These are phyloP conservation scores for Notospermus geniculatus DNA, from an alignment of 1,140 invertebrate species.

Conservation along the genomic window DNA sequence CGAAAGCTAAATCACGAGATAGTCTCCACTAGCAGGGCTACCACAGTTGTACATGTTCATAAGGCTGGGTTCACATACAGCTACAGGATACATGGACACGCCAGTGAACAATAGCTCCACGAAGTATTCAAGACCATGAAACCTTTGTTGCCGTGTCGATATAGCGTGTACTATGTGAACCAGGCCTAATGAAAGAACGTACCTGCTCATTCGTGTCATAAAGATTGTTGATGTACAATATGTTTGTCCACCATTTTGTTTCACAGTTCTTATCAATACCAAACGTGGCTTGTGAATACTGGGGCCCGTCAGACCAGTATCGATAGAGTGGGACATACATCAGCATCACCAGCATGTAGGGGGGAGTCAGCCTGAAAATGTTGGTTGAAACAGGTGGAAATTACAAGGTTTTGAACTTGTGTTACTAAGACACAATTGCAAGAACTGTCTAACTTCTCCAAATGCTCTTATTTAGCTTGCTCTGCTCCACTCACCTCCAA, in stretches of 20 bases:
- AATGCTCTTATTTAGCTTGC: background rate
- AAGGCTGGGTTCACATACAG: too few species aligned
- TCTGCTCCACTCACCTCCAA: conserved; percentile 15
- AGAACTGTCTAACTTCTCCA: background rate
- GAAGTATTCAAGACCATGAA: too few species aligned
- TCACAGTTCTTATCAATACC: conserved; percentile 4
- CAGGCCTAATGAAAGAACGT: background rate
- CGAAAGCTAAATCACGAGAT: too few species aligned
- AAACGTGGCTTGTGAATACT: conserved; percentile 8
- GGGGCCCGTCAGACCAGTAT: conserved; percentile 63
- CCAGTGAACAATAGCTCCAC: too few species aligned
- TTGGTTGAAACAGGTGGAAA: conserved; percentile 2
- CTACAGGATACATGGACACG: too few species aligned
- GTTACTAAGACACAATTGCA: background rate
- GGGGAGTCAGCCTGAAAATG: conserved; percentile 65
- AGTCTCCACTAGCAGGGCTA: too few species aligned
- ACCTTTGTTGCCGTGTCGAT: too few species aligned
- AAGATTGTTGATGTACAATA: conserved; percentile 9
- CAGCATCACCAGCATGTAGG: conserved; percentile 79
- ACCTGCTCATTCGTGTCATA: background rate
- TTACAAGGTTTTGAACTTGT: background rate
- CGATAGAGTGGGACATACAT: conserved; percentile 71
- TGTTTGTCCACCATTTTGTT: conserved; percentile 8
- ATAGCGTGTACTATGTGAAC: too few species aligned
- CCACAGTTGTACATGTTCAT: too few species aligned